Base-by-base conservation (phyloP, 1,140 invertebrate species). In the Argopecten irradians region DNA sequence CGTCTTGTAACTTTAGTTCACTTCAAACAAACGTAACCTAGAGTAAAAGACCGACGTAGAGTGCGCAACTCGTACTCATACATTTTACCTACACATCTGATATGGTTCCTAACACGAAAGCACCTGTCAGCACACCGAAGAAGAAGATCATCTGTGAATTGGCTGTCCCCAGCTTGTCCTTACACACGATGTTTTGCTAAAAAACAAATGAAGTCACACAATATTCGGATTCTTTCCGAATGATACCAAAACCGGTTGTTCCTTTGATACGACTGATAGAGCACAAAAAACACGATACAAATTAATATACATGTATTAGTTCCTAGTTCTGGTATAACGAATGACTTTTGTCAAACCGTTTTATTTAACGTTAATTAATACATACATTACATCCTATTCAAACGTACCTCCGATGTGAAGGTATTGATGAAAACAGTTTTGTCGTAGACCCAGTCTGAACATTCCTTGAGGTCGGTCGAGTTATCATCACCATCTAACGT, bases 101-200 rank as follows among this genome's bases (percentile, higher is more conserved):
- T 86, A 98, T 94, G 90, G 97, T 96, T 22, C 98, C 97, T 93
- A 98, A 97, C 35, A 97, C 95, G 82, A 98, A 96, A 86, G 97
- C 97, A 33, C 97, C 97, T 89, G 97, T 92, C 93, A 98, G 96
- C 84, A 97, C 97, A 89, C 98, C 98, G 89, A 97, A 95, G 97
- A 98, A 98, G 93, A 97, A 97, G 55, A 98, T 92, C 14, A 97
- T 96, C 94, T 98, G 97, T 19, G 97, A 97, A 43, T 96, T 96
- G 8, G 97, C 97, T 89, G 96, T 96, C 86, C 97, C 91, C 95
- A 97, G 97, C 16, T 96, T 95, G 82, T 96, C 96, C 22, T 97
- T 96, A 94, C 98, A 98, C 13, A 98, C 97, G 91, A 98, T 94
- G 93, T 97, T 93, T 96, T 97, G 97, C 96, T 98, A 93, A 88